Conservation (phyloP, 2,888 invertebrate genomes). For the Caenorhabditis plicata region DNA sequence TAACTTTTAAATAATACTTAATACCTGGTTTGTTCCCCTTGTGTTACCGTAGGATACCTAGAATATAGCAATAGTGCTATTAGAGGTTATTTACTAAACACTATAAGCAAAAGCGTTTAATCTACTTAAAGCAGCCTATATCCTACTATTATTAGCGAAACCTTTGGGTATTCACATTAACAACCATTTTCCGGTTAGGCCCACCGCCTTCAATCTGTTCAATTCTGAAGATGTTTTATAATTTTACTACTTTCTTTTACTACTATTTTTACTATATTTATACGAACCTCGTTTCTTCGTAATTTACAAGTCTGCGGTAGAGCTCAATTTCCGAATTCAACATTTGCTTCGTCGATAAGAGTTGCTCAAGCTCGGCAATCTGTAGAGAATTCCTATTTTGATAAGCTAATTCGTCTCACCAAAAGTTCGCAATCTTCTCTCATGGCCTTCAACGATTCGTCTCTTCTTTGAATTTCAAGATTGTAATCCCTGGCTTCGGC, state of each 20-base stretch:
- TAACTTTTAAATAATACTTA: too few relatives aligned
- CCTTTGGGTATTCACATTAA: too few relatives aligned
- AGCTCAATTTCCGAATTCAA: constrained; percentile 71
- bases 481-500: constrained; percentile 64
- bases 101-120: too few relatives aligned
- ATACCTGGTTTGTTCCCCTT: too few relatives aligned
- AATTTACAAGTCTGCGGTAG: constrained; percentile 70
- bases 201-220: neutral
- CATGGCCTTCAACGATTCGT: constrained; percentile 64
- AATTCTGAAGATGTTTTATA: neutral
- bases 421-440: constrained; percentile 66
- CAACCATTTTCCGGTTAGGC: too few relatives aligned
- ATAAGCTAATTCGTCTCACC: too few relatives aligned
- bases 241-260: neutral
- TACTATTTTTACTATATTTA: neutral
- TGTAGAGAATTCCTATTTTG: too few relatives aligned
- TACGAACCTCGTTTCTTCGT: constrained; percentile 68
- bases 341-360: constrained; percentile 69
- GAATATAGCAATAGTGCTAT: neutral
- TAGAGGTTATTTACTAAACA: neutral
- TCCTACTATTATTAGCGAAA: too few relatives aligned
- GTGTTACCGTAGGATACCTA: too few relatives aligned
- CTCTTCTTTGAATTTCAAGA: constrained; percentile 65
- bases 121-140: too few relatives aligned
- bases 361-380: constrained; percentile 65